phyloP scores from a whole-genome alignment of 2,797 vertebrate genomes.

The Neoniphon sammara region DNA sequence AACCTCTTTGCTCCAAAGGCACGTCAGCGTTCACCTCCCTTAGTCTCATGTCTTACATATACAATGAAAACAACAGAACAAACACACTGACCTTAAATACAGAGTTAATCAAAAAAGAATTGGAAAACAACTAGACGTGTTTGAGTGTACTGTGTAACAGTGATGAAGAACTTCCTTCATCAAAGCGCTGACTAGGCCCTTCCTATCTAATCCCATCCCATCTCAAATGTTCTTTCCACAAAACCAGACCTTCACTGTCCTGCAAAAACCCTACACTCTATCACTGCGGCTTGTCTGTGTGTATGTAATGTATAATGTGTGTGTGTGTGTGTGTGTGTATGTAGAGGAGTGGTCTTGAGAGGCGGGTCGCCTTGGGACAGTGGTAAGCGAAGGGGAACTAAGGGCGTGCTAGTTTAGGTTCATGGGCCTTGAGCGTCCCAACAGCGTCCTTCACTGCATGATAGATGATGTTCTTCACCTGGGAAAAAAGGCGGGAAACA shows the following conservation, averaged over 20 bases:
- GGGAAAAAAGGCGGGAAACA: slow-evolving; percentile 30
- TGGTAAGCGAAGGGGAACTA: slow-evolving; percentile 79
- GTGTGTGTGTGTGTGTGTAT: slow-evolving; percentile 37
- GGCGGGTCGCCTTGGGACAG: slow-evolving; percentile 56
- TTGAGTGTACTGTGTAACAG: slow-evolving; percentile 78
- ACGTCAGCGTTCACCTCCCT: slow-evolving; percentile 73
- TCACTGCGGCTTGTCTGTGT: slow-evolving; percentile 63
- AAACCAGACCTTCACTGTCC: slow-evolving; percentile 34
- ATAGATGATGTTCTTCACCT: slow-evolving; percentile 99
- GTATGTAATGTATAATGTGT: slow-evolving; percentile 54
- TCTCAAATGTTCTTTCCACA: slow-evolving; percentile 50
- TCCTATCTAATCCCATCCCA: slow-evolving; percentile 49
- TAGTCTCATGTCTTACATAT: slow-evolving; percentile 74
- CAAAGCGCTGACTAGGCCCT: slow-evolving; percentile 64
- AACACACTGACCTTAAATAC: slow-evolving; percentile 84
- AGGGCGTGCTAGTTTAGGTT: slow-evolving; percentile 93
- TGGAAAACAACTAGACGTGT: slow-evolving; percentile 79
- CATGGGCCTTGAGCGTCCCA: slow-evolving; percentile 96
- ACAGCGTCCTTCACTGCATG: slow-evolving; percentile 99
- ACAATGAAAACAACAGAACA: slow-evolving; percentile 77
- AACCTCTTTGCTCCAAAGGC: slow-evolving; percentile 75
- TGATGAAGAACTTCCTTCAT: slow-evolving; percentile 81
- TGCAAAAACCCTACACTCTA: slow-evolving; percentile 58
- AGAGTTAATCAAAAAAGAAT: slow-evolving; percentile 73
- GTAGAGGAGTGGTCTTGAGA: slow-evolving; percentile 67